Base-by-base conservation (phyloP, 2,113 vertebrate species). In the Mobula birostris region DNA sequence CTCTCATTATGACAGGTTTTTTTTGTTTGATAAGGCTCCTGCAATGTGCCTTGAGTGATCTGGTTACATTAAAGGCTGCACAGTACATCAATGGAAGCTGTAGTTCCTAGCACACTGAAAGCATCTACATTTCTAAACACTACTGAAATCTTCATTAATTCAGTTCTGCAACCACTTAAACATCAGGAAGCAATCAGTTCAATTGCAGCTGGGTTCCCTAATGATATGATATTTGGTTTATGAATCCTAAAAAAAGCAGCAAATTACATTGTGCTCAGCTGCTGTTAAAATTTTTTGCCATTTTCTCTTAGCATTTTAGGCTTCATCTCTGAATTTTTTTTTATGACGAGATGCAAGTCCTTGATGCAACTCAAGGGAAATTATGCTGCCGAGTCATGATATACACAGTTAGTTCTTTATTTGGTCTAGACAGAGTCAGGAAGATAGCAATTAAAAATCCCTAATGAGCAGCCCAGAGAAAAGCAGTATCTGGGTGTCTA, bases 381-480 rank as follows among this genome's bases (percentile, higher is more conserved):
- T 68, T 32, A 68, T 32, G 24, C 21, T 66, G 85, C 32, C n/a
- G 61, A 88, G 85, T 88, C 85, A 66, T 61, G n/a, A 61, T 32
- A 29, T 66, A 68, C 61, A 36, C 61, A 32, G 12, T 88, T 63
- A 32, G 14, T 19, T 66, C 61, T 88, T 29, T 3, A 63, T 7
- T 90, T 29, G 5, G 85, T 90, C 61, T 66, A 90, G 85, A 68
- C 85, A 90, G 8, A 61, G 85, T 66, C 61, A 21, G 58, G 63
- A 29, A 90, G 61, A 68, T 66, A 66, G 85, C 29, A 90, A 90
- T 90, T 90, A 66, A 66, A 90, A 58, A 85, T 56, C 83, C 63
- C 61, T 63, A 15, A 27, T 88, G 61, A 66, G 66, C 58, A 36
- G 66, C 61, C 85, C 6, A 7, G 0, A n/a, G 61, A 90, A 90